Conservation (phyloP, 2,113 vertebrate genomes). For the Sakesphorus luctuosus region DNA sequence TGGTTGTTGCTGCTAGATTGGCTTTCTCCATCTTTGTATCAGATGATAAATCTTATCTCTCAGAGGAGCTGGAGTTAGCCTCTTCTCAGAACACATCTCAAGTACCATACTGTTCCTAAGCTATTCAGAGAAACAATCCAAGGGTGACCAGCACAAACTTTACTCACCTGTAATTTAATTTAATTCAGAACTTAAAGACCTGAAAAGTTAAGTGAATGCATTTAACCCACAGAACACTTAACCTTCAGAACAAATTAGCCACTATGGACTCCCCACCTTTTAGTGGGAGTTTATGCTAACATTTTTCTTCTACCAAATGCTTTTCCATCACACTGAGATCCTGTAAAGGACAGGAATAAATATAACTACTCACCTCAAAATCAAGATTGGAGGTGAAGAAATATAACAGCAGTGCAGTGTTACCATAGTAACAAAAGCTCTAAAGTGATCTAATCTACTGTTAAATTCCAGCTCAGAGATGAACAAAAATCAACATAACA, state of each 20-base stretch:
- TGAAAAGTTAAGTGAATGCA: neutral
- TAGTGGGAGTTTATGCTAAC: neutral
- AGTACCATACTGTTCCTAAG: neutral
- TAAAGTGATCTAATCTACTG: conserved; percentile 76
- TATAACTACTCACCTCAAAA: conserved; percentile 66
- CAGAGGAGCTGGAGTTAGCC: neutral
- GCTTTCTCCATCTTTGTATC: neutral
- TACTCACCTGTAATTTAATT: neutral
- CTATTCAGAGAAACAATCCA: neutral
- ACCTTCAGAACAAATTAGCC: neutral
- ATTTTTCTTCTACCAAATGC: conserved; percentile 26
- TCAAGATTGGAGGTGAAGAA: conserved; percentile 70
- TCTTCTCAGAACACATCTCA: neutral
- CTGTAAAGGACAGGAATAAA: conserved; percentile 66
- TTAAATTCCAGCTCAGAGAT: conserved; percentile 72
- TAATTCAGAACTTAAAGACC: neutral
- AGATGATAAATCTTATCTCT: neutral
- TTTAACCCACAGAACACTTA: neutral
- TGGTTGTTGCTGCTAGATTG: neutral
- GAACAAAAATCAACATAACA: conserved; percentile 70
- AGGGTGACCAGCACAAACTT: neutral
- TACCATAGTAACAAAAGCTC: conserved; percentile 77
- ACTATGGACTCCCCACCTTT: neutral
- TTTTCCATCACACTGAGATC: conserved; percentile 43
- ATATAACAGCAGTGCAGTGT: conserved; percentile 53